Conservation (phyloP, 1,140 invertebrate genomes). For the Bombus vancouverensis region DNA sequence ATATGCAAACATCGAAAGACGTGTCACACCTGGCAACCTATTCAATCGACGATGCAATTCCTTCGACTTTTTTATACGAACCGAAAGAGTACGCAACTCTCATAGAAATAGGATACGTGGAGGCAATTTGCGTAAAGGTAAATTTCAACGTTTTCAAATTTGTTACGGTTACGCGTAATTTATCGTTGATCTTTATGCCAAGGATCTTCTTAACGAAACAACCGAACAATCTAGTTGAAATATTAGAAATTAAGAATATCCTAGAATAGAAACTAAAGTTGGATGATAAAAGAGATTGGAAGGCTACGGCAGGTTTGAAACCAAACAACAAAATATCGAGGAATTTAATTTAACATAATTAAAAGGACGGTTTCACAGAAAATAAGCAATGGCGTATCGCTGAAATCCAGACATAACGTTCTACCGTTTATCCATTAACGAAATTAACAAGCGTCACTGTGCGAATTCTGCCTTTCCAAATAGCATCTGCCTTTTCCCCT, state of each 20-base stretch:
- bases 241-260: background rate
- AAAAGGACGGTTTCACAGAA: constrained; percentile 17
- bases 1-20: background rate
- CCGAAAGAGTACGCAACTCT: no score
- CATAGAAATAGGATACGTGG: no score
- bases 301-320: background rate
- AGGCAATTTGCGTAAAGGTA: no score
- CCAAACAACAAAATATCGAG: background rate
- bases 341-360: constrained; percentile 17
- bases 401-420: constrained; percentile 37
- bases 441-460: constrained; percentile 49
- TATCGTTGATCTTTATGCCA: no score
- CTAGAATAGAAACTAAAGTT: background rate
- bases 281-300: no score
- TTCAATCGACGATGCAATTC: background rate
- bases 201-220: no score
- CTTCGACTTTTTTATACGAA: no score
- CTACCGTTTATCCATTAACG: constrained; percentile 28
- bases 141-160: no score
- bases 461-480: constrained; percentile 36
- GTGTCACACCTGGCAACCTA: background rate
- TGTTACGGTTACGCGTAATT: no score
- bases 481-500: background rate
- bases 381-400: constrained; percentile 26
- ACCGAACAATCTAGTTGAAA: no score